Base-by-base conservation (phyloP, 2,888 invertebrate genomes). In the Hymenopus coronatus region DNA sequence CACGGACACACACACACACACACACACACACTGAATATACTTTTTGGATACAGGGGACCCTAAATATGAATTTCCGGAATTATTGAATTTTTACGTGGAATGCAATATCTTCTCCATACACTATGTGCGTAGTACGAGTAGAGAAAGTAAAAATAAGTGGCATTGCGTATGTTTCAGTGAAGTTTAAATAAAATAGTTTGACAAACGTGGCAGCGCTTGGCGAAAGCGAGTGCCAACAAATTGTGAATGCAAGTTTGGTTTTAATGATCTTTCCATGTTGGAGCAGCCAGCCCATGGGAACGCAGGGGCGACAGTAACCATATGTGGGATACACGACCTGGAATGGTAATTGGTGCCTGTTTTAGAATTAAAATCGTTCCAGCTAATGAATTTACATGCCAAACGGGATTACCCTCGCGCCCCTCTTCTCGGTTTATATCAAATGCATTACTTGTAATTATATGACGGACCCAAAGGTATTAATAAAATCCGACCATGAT, bases 351-450 rank as follows among this genome's bases (percentile, higher is more conserved):
- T 70, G 54, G 54, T 70, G 54, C 54, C 54, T 54, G 85, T 81
- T 70, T 86, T 30, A 81, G 30, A 86, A 86, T 86, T 85, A 85
- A 86, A 86, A 81, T 86, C 70, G 30, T 81, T 14, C 40, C 28
- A 85, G 14, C n/a, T 54, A 85, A 54, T 86, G 40, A 86, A 28
- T 86, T 70, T 54, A 86, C 81, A 25, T 28, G 28, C 81, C 81
- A 28, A 30, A 20, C 30, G 20, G 28, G 81, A 85, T 70, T 70
- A 70, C 15, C 54, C 54, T 70, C 54, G 54, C 54, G 25, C 54
- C 54, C 54, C 54, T 70, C 54, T 15, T 70, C 54, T 70, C 54
- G 54, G 20, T 70, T 70, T 70, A 70, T 70, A 70, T 70, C 54
- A 70, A 70, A 70, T 70, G 54, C 54, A 70, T 70, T 70, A 70